Evolutionary conservation across 1,140 invertebrate genomes (phyloP), one percentile per base, ranked within the genome.

Genomic region (Pogonognathellus flavescens): DNA sequence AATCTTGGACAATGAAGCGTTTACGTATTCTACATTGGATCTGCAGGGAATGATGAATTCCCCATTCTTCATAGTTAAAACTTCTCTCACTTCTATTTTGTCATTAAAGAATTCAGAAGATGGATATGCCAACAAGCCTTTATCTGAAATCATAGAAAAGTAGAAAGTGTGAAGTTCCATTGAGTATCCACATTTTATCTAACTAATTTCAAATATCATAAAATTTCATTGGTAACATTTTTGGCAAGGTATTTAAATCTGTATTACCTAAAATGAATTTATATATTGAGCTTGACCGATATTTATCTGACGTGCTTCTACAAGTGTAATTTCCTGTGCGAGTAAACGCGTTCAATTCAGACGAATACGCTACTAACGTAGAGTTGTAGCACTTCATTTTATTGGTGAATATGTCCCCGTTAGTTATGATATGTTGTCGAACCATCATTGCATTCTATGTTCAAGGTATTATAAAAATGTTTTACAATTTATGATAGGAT

Each of bases 201-300:
- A n/a, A 1, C 11, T 57, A 3, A n/a, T n/a, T n/a, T n/a, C n/a
- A n/a, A n/a, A n/a, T n/a, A n/a, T n/a, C n/a, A n/a, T n/a, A n/a
- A n/a, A n/a, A n/a, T n/a, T n/a, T n/a, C n/a, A n/a, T n/a, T n/a
- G n/a, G n/a, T n/a, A n/a, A n/a, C n/a, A n/a, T n/a, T n/a, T n/a
- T n/a, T n/a, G n/a, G n/a, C n/a, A n/a, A n/a, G n/a, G n/a, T n/a
- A n/a, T n/a, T n/a, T n/a, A n/a, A n/a, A n/a, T n/a, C n/a, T n/a
- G n/a, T n/a, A n/a, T n/a, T 76, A 76, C 70, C 70, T 14, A 18
- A n/a, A 10, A 76, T n/a, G 70, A 76, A 76, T 76, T 76, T 76
- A 50, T 76, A 76, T 9, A 76, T 18, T 6, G 70, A 50, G 5
- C 11, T 49, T 76, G 70, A 76, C 16, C n/a, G n/a, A n/a, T n/a